phyloP scores from a whole-genome alignment of 2,888 invertebrate genomes.

The Spatulosminthurus flaviceps region DNA sequence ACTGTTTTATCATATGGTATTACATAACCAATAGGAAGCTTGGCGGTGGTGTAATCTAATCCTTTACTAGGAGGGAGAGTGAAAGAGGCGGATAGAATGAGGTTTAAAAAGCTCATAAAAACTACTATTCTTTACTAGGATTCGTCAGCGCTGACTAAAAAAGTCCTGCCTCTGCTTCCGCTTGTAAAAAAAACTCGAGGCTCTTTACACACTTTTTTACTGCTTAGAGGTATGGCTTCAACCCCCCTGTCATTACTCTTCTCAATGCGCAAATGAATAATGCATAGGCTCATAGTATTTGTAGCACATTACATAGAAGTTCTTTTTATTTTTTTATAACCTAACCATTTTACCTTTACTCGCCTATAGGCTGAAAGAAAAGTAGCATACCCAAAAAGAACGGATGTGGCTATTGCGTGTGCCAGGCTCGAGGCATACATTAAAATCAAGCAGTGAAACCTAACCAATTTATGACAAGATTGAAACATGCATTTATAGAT shows the following conservation, averaged over 20 bases:
- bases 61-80: background rate
- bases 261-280: background rate
- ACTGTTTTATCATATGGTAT: constrained; percentile 1
- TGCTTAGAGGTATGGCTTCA: background rate
- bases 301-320: too few species aligned
- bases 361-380: background rate
- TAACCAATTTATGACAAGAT: background rate
- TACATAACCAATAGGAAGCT: constrained; percentile 20
- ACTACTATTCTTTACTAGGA: constrained; percentile 20
- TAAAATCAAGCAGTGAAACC: background rate
- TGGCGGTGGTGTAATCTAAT: constrained; percentile 9
- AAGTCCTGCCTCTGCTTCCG: constrained; percentile 19
- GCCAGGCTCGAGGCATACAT: constrained; percentile 34
- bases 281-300: too few species aligned
- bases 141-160: constrained; percentile 33
- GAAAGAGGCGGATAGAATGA: constrained; percentile 20
- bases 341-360: background rate
- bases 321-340: background rate
- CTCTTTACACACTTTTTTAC: constrained; percentile 10
- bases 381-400: constrained; percentile 5
- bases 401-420: constrained; percentile 24
- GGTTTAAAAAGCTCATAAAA: constrained; percentile 31
- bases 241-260: background rate
- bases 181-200: constrained; percentile 21
- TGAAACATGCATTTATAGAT: constrained; percentile 2